phyloP scores from a whole-genome alignment of 2,113 vertebrate species.

The Chunga burmeisteri region DNA sequence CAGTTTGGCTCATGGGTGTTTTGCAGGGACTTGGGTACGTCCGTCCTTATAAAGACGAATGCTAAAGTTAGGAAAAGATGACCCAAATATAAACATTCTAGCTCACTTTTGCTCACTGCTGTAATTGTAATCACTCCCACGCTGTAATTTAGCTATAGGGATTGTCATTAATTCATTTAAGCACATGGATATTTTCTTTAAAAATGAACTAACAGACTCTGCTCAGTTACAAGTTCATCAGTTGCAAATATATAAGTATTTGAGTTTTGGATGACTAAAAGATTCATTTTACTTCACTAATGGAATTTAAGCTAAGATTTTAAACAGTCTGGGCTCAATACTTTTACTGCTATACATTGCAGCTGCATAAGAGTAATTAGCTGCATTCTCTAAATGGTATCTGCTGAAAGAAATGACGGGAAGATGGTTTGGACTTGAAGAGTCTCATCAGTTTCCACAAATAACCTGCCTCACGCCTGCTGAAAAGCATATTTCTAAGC shows the following conservation, averaged over 20 bases:
- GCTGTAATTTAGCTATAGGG: neutral
- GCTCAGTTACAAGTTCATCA: neutral
- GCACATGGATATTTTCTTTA: slow-evolving; percentile 11
- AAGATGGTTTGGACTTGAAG: neutral
- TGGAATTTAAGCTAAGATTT: neutral
- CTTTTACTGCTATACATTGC: neutral
- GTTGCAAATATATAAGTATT: neutral
- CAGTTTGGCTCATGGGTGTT: slow-evolving; percentile 19
- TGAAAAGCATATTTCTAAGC: slow-evolving; percentile 13
- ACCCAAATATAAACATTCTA: neutral
- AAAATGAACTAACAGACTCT: neutral
- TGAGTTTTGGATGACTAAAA: neutral
- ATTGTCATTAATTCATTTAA: neutral
- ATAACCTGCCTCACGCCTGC: neutral
- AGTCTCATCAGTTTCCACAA: neutral
- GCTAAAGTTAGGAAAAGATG: neutral
- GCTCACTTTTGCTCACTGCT: neutral
- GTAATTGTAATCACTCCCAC: neutral
- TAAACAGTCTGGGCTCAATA: neutral
- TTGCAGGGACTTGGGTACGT: neutral
- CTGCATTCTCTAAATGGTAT: neutral
- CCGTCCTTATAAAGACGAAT: neutral
- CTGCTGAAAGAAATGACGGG: neutral
- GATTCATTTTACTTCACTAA: neutral
- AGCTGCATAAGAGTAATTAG: neutral